Conservation (phyloP, 2,888 invertebrate genomes). For the Exocentrus adspersus region DNA sequence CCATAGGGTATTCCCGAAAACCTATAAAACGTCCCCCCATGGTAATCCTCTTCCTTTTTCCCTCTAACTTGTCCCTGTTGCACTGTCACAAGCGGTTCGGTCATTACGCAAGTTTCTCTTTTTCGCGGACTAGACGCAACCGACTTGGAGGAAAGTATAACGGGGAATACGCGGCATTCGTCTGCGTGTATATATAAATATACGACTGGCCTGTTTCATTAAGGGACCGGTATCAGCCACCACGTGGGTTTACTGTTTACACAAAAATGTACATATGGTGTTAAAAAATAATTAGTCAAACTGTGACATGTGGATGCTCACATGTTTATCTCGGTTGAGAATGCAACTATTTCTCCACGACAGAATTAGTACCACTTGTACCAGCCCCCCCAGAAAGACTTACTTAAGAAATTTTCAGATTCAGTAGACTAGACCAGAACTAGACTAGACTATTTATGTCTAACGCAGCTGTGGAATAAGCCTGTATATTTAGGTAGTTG, state of each 20-base stretch:
- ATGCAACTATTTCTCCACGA: no score
- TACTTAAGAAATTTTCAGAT: no score
- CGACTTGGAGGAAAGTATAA: not conserved
- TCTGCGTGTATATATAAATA: conserved; percentile 3
- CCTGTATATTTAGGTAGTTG: no score
- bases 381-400: no score
- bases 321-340: no score
- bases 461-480: no score
- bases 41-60: conserved; percentile 46
- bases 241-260: not conserved
- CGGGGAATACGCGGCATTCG: not conserved
- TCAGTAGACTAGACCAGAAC: no score
- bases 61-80: conserved; percentile 53
- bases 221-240: not conserved
- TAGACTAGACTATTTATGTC: no score
- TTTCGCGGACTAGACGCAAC: not conserved
- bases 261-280: no score
- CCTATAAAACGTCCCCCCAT: conserved; percentile 50
- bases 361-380: no score
- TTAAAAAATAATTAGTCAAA: no score
- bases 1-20: conserved; percentile 60
- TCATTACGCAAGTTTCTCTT: conserved; percentile 28
- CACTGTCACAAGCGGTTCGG: conserved; percentile 41
- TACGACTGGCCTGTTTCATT: not conserved
- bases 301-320: no score